Evolutionary conservation across 2,888 invertebrate genomes (phyloP), one percentile per base, ranked within the genome.

Genomic region (Biston stratarius): DNA sequence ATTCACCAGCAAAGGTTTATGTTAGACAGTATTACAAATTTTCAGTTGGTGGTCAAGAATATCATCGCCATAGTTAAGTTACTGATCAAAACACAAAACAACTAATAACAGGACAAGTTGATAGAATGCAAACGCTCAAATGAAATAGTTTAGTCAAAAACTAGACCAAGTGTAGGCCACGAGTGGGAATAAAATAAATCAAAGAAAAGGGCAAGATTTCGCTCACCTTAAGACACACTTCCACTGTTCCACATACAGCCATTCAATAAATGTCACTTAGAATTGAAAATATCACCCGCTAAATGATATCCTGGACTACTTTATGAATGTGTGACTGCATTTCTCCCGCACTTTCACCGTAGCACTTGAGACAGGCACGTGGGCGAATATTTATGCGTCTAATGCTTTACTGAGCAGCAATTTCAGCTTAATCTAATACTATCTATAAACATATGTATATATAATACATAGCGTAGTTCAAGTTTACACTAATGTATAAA

Each of bases 331-430:
- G 10, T 58, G 49, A 24, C 55, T 69, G 72, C 67, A 69, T 69
- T 61, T 67, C 52, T 69, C 62, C 68, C 51, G 51, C 69, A 74
- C 75, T 80, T 80, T 80, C 77, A 74, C 71, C 75, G 57, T 61
- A 15, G 49, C 65, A 49, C 61, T 61, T 58, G 61, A 44, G 45
- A 57, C 56, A 55, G 44, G 71, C n/a, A 36, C 69, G 84, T 81
- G 76, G 83, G 83, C 74, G 81, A 67, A 74, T 79, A 81, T 83
- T 83, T 82, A 83, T 79, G 77, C 62, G 69, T 61, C 70, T 74
- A 74, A 73, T 74, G 69, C 74, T 73, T 75, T 70, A 61, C 53
- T 59, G 47, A 69, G 70, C 70, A 70, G 74, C 74, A 71, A 75
- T 75, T 73, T 70, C 76, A 75, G 74, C 76, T 79, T 74, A 79